Percentiles rank a stretch among this genome's conserved stretches.
Conservation (phyloP, 1,140 invertebrate species). For the Adelges cooleyi region DNA sequence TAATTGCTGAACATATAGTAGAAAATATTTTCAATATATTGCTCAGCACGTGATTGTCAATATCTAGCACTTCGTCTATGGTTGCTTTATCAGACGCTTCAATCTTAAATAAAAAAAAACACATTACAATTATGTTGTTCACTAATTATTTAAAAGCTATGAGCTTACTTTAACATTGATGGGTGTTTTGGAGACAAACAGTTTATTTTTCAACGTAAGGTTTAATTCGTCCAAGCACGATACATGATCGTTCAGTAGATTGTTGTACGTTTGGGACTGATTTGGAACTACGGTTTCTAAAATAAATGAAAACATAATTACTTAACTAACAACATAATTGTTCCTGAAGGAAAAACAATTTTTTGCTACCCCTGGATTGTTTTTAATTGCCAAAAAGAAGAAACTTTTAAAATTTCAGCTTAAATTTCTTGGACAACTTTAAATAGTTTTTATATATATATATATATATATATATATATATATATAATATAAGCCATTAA, state of each 20-base stretch:
- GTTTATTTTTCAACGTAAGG: background rate
- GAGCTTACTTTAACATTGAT: slow-evolving; percentile 1
- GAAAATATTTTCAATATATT: slow-evolving; percentile 69
- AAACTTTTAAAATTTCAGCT: too few relatives aligned
- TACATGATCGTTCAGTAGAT: background rate
- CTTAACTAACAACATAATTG: too few relatives aligned
- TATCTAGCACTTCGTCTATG: slow-evolving; percentile 51
- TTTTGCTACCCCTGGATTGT: too few relatives aligned
- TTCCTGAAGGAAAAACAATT: too few relatives aligned
- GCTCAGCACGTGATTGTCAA: slow-evolving; percentile 69
- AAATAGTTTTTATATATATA: too few relatives aligned
- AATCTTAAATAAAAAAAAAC: slow-evolving; percentile 41
- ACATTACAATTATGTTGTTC: too few relatives aligned
- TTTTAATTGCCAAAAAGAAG: too few relatives aligned
- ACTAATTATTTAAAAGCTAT: too few relatives aligned
- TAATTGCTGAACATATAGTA: slow-evolving; percentile 65
- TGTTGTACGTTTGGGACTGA: background rate
- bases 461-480: too few relatives aligned
- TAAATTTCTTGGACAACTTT: too few relatives aligned
- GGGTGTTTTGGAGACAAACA: background rate
- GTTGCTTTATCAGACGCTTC: slow-evolving; percentile 22
- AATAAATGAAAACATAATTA: background rate
- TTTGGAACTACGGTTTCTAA: background rate
- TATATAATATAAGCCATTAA: too few relatives aligned
- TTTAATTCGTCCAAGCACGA: background rate